Percentiles rank a stretch among this genome's conserved stretches.
These are phyloP conservation scores for Diabrotica undecimpunctata DNA, from an alignment of 1,140 invertebrate species.

Conservation along the genomic window DNA sequence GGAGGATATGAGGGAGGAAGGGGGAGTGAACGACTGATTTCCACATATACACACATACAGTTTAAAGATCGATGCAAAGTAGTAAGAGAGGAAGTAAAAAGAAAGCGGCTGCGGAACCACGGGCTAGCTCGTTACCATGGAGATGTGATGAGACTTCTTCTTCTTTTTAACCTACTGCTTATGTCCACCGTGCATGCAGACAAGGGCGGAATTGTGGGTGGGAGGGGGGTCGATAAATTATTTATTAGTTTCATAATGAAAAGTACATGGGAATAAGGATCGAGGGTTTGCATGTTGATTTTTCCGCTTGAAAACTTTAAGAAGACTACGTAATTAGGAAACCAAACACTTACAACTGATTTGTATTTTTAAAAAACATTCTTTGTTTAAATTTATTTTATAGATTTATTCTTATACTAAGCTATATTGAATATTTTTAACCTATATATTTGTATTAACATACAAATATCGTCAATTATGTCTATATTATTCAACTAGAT, in stretches of 20 bases:
- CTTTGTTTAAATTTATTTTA: no score
- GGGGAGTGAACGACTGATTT: slow-evolving; percentile 24
- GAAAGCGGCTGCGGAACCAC: slow-evolving; percentile 34
- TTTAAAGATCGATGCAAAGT: slow-evolving; percentile 51
- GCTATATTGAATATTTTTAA: no score
- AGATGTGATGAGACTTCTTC: slow-evolving; percentile 50
- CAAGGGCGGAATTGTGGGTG: slow-evolving; percentile 7
- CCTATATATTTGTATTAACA: no score
- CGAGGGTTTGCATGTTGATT: neutral
- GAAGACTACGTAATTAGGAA: neutral
- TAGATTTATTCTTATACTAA: no score
- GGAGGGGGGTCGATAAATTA: slow-evolving; percentile 6
- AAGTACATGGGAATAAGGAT: neutral
- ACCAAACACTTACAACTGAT: no score
- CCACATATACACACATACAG: slow-evolving; percentile 39
- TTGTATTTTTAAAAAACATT: no score
- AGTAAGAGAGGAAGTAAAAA: slow-evolving; percentile 33
- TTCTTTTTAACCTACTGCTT: slow-evolving; percentile 49
- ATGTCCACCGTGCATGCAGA: slow-evolving; percentile 39
- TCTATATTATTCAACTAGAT: no score
- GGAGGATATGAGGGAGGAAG: slow-evolving; percentile 3
- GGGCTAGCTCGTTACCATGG: slow-evolving; percentile 50
- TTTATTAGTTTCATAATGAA: slow-evolving; percentile 10
- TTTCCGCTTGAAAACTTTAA: neutral
- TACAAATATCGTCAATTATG: no score